Evolutionary conservation across 1,140 invertebrate genomes (phyloP).

Genomic region (Pomacea maculata): DNA sequence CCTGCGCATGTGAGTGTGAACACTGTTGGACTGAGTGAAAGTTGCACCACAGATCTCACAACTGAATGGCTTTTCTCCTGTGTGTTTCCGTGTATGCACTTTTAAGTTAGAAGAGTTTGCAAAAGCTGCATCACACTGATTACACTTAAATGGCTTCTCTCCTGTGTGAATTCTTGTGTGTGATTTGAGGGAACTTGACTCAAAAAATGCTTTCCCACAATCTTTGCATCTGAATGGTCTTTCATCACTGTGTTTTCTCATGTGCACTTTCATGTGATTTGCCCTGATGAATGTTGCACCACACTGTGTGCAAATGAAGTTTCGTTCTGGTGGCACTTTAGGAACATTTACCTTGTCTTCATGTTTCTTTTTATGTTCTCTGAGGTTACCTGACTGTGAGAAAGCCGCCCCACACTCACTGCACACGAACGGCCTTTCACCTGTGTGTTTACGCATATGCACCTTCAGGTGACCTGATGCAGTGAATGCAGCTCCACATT

Average conservation of each 20-base stretch:
- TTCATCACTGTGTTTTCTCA: conserved; percentile 73
- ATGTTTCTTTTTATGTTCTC: conserved; percentile 87
- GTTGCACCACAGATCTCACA: conserved; percentile 91
- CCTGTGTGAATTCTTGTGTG: conserved; percentile 27
- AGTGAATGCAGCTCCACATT: conserved; percentile 74
- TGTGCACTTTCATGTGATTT: conserved; percentile 28
- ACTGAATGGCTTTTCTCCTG: conserved; percentile 29
- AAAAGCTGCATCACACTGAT: conserved; percentile 25
- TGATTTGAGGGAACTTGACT: conserved; percentile 7
- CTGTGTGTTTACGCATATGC: conserved; percentile 80
- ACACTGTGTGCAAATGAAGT: conserved; percentile 23
- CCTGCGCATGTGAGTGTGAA: conserved; percentile 38
- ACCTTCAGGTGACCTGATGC: conserved; percentile 85
- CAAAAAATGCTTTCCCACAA: conserved; percentile 21
- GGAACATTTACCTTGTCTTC: conserved; percentile 72
- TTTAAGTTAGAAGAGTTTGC: conserved; percentile 16
- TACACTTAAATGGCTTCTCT: conserved; percentile 25
- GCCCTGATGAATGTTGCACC: conserved; percentile 15
- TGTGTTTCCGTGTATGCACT: conserved; percentile 26
- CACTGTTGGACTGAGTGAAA: conserved; percentile 72
- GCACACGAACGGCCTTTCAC: conserved; percentile 24
- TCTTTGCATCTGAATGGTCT: conserved; percentile 29
- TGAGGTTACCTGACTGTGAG: conserved; percentile 79
- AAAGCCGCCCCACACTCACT: conserved; percentile 20
- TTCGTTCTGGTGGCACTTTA: not conserved